These are phyloP conservation scores for Enteromius unitaeniatus DNA, from an alignment of 2,797 vertebrate genomes.

Conservation along the genomic window DNA sequence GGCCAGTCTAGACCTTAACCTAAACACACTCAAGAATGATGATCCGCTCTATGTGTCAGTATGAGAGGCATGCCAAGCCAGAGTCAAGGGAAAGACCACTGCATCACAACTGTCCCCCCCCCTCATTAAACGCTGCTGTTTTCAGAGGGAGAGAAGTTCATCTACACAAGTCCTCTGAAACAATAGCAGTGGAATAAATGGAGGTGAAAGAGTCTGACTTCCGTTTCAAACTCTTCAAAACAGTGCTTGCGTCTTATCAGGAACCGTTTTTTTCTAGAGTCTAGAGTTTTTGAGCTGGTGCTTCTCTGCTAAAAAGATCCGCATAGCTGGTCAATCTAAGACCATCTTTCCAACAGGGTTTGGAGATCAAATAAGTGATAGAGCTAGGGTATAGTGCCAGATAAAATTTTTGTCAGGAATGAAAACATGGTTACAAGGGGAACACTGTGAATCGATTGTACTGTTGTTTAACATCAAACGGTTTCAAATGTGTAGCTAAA, in stretches of 20 bases:
- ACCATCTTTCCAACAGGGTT: not conserved
- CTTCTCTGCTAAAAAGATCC: not conserved
- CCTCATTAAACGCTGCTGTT: conserved; percentile 33
- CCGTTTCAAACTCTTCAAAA: not conserved
- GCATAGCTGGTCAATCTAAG: not conserved
- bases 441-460: not conserved
- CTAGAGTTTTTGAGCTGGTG: not conserved
- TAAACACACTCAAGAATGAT: conserved; percentile 83
- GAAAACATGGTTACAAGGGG: not conserved
- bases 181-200: not conserved
- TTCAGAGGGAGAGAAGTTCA: not conserved
- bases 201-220: not conserved
- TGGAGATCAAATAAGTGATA: not conserved
- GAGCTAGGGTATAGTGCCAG: not conserved
- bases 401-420: not conserved
- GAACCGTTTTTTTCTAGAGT: not conserved
- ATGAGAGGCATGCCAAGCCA: conserved; percentile 60
- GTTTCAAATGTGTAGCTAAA: not conserved
- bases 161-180: not conserved
- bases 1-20: conserved; percentile 84
- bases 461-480: not conserved
- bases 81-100: conserved; percentile 48
- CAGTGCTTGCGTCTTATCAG: not conserved
- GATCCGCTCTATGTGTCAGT: conserved; percentile 76
- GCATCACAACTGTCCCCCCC: conserved; percentile 16